Conservation (phyloP, 2,797 vertebrate species). For the Anabas testudineus region DNA sequence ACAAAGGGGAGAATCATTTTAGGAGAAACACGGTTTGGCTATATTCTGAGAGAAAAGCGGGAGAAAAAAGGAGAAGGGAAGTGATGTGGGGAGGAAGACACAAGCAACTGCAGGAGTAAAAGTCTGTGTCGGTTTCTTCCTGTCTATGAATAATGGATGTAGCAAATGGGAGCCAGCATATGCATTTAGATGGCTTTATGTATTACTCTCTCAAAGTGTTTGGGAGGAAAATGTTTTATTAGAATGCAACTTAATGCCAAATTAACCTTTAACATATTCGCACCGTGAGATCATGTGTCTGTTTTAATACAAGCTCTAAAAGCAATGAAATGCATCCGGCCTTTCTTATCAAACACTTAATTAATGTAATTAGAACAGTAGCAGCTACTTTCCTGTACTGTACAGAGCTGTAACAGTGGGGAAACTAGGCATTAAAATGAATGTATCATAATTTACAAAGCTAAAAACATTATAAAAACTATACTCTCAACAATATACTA, state of each 20-base stretch:
- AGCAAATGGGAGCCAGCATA: conserved; percentile 61
- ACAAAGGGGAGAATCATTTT: conserved; percentile 22
- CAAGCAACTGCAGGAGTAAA: conserved; percentile 47
- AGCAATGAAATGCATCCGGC: conserved; percentile 32
- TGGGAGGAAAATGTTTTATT: conserved; percentile 60
- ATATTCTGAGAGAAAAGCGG: conserved; percentile 10
- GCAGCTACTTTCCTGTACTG: conserved; percentile 4
- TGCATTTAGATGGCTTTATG: conserved; percentile 75
- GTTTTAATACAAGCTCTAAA: conserved; percentile 43
- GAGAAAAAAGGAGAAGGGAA: not conserved
- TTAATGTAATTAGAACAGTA: conserved; percentile 19
- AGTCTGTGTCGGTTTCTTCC: conserved; percentile 61
- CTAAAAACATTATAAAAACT: conserved; percentile 21
- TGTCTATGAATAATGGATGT: conserved; percentile 75
- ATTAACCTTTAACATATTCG: conserved; percentile 71
- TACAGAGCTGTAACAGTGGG: not conserved
- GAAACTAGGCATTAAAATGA: not conserved
- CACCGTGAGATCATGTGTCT: conserved; percentile 19
- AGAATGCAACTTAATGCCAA: conserved; percentile 65
- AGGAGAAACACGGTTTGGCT: conserved; percentile 25
- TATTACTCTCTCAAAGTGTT: conserved; percentile 63
- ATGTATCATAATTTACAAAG: conserved; percentile 10
- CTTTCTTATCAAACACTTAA: conserved; percentile 25
- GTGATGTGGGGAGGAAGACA: conserved; percentile 24
- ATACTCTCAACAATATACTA: conserved; percentile 28